Evolutionary conservation across 2,113 vertebrate species (phyloP).

Genomic region (Pundamilia nyererei): DNA sequence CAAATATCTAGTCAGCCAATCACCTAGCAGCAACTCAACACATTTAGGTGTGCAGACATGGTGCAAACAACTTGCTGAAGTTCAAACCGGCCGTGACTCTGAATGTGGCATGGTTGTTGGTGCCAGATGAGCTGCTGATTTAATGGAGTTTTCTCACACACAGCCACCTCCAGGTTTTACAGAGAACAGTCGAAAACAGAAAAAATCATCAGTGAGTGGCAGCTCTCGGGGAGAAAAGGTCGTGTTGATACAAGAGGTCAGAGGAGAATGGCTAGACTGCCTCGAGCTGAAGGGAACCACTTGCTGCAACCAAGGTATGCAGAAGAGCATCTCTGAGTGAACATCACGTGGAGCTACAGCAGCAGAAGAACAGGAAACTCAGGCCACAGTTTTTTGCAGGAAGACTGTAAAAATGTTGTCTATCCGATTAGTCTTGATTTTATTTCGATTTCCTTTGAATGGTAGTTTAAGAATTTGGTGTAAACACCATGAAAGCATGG

Average conservation of each 20-base stretch:
- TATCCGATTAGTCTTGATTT: neutral
- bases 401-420: too few species aligned
- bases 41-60: neutral
- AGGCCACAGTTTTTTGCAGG: too few species aligned
- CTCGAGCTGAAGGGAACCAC: neutral
- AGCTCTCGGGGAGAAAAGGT: neutral
- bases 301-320: neutral
- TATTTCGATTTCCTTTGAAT: neutral
- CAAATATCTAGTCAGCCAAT: neutral
- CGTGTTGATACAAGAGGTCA: neutral
- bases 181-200: neutral
- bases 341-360: neutral
- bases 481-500: neutral
- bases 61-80: neutral
- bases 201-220: rapidly evolving
- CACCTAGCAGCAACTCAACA: neutral
- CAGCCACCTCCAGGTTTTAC: neutral
- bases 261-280: neutral
- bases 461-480: neutral
- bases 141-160: neutral
- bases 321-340: neutral
- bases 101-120: neutral
- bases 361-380: neutral
- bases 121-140: neutral
- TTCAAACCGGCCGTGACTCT: rapidly evolving